Percentiles rank a stretch among this genome's conserved stretches.
phyloP scores from a whole-genome alignment of 2,113 vertebrate species.

The Psittacara wagleri region DNA sequence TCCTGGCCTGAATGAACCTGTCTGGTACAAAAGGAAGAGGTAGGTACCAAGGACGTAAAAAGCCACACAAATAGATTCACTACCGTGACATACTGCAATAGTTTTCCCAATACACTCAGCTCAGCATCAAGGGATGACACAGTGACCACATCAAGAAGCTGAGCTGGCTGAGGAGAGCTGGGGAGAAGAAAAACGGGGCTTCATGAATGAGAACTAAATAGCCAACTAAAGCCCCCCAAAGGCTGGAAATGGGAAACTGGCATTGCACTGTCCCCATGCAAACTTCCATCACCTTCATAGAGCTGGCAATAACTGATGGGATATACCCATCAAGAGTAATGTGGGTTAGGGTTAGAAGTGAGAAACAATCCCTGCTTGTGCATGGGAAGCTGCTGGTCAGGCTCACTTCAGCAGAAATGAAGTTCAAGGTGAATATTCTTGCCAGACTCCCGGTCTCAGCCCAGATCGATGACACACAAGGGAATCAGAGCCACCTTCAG shows the following conservation, averaged over 20 bases:
- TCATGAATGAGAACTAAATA: fast-evolving
- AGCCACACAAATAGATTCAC: neutral
- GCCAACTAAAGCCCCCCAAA: neutral
- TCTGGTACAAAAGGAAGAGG: fast-evolving
- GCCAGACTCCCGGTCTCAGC: neutral
- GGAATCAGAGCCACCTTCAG: fast-evolving
- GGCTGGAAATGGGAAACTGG: neutral
- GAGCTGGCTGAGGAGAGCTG: neutral
- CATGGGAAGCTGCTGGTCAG: neutral
- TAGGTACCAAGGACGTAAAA: neutral
- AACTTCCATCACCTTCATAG: fast-evolving
- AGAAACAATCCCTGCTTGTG: neutral
- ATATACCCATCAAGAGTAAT: neutral
- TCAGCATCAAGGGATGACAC: neutral
- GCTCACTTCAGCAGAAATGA: neutral
- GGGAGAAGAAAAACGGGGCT: neutral
- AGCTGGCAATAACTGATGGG: neutral
- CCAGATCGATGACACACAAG: neutral
- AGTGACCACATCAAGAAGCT: fast-evolving
- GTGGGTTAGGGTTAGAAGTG: neutral
- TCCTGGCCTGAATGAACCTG: neutral
- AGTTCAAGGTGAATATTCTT: neutral
- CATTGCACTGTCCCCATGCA: neutral
- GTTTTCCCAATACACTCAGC: neutral
- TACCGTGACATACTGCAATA: neutral